Evolutionary conservation across 2,797 vertebrate genomes (phyloP).

Genomic region (Tenualosa thibaudeaui): DNA sequence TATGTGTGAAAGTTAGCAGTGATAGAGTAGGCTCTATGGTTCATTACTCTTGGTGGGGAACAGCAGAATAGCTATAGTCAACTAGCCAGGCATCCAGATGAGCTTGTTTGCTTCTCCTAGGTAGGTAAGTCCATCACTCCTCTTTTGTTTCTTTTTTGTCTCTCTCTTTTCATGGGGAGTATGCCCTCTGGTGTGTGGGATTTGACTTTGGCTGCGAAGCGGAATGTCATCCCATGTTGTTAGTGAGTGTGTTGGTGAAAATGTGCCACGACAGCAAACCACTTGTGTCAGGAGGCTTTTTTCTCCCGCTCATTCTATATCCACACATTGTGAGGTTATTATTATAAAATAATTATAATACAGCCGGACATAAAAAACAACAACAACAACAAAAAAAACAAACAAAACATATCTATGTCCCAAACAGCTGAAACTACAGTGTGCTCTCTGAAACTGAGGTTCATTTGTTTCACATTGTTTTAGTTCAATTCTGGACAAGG

Average conservation of each 20-base stretch:
- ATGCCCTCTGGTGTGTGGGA: not conserved
- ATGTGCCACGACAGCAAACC: not conserved
- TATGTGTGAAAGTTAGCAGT: not conserved
- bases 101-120: not conserved
- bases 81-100: not conserved
- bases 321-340: not conserved
- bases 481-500: no score
- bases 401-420: not conserved
- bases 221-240: not conserved
- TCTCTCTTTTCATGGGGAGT: not conserved
- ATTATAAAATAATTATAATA: not conserved
- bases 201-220: not conserved
- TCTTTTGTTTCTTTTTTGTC: not conserved
- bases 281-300: not conserved
- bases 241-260: not conserved
- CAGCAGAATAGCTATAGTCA: not conserved
- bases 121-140: not conserved
- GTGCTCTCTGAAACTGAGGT: not conserved
- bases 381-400: no score
- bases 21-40: not conserved
- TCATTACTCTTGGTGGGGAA: conserved; percentile 5
- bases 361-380: no score
- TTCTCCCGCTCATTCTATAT: not conserved
- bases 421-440: not conserved
- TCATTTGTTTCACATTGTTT: not conserved